phyloP scores from a whole-genome alignment of 2,797 vertebrate genomes.

The Hydrocynus forskahlii region DNA sequence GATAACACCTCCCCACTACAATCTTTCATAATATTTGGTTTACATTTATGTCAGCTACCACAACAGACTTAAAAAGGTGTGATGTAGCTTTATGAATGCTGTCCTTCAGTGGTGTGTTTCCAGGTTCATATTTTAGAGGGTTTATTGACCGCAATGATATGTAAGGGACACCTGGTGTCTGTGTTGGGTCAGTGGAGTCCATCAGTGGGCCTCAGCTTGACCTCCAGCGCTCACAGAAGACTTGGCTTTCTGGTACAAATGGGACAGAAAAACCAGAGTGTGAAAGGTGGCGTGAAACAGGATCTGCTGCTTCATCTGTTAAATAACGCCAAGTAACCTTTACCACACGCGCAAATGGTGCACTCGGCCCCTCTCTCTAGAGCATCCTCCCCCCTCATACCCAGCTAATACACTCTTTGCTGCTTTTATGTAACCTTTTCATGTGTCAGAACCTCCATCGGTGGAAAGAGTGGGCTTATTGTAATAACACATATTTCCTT shows the following conservation, averaged over 20 bases:
- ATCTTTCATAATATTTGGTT: too few species aligned
- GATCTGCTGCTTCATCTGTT: conserved; percentile 64
- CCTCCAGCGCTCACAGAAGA: conserved; percentile 4
- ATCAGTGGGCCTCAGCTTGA: conserved; percentile 5
- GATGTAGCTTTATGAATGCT: too few species aligned
- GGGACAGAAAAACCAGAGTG: conserved; percentile 42
- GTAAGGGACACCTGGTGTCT: background rate
- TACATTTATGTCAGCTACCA: too few species aligned
- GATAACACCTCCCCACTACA: too few species aligned
- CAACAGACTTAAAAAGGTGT: too few species aligned
- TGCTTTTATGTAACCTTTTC: conserved; percentile 66
- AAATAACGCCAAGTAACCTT: conserved; percentile 68
- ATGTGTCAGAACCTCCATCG: conserved; percentile 65
- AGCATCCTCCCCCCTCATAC: conserved; percentile 53
- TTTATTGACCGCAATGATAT: background rate
- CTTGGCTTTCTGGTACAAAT: background rate
- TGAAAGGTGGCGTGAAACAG: conserved; percentile 52
- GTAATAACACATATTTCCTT: conserved; percentile 64
- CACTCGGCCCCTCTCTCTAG: conserved; percentile 55
- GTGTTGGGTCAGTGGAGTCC: background rate
- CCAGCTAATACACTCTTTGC: conserved; percentile 59
- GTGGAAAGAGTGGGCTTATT: conserved; percentile 63
- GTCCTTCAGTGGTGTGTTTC: too few species aligned
- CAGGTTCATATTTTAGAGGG: background rate
- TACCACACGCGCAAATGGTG: conserved; percentile 61